Conservation (phyloP, 2,113 vertebrate species). For the Elaphurus davidianus region DNA sequence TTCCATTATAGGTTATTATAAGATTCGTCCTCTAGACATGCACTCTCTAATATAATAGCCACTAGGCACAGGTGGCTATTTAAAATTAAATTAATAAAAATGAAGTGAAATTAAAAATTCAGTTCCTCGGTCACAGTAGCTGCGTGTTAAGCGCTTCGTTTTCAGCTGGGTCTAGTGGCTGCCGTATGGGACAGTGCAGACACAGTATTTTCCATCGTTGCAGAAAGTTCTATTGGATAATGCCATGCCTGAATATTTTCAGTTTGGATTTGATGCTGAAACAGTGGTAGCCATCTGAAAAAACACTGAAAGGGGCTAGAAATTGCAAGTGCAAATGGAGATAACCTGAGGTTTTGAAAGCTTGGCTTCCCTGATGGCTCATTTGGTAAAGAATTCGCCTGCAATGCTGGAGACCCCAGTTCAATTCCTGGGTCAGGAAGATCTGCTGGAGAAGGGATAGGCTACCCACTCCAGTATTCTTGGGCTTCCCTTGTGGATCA, state of each 20-base stretch:
- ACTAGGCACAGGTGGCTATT: background rate
- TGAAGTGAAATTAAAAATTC: background rate
- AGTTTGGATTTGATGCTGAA: background rate
- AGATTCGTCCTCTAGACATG: background rate
- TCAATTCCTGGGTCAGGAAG: background rate
- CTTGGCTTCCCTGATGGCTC: background rate
- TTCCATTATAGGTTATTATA: background rate
- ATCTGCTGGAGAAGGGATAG: background rate
- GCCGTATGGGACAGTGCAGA: background rate
- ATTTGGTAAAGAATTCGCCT: background rate
- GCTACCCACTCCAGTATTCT: background rate
- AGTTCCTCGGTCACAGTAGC: background rate
- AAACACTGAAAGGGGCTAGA: background rate
- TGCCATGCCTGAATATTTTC: background rate
- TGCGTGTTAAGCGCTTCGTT: background rate
- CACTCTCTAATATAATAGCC: background rate
- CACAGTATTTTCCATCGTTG: background rate
- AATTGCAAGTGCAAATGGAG: background rate
- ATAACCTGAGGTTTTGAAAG: background rate
- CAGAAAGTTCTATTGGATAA: rapidly evolving
- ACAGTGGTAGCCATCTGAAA: background rate
- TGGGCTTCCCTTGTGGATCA: background rate
- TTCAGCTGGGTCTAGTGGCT: background rate
- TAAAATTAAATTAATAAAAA: background rate
- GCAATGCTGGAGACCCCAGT: background rate